phyloP scores from a whole-genome alignment of 2,113 vertebrate species.

The Lepisosteus oculatus region DNA sequence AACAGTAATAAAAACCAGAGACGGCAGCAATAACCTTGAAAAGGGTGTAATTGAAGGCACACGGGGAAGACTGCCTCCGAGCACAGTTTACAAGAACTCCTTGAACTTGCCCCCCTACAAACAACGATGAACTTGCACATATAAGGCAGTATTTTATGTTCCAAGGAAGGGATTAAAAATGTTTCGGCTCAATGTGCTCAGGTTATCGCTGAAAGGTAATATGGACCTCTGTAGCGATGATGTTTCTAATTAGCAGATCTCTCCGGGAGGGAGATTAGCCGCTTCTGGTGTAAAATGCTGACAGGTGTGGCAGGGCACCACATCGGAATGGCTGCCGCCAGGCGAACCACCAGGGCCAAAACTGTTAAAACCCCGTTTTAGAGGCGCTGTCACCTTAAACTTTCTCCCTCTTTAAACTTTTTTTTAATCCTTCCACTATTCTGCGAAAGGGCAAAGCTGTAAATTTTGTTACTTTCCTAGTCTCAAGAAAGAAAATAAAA shows the following conservation, averaged over 20 bases:
- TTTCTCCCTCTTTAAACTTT: not conserved
- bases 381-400: not conserved
- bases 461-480: too few relatives aligned
- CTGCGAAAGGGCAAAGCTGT: too few relatives aligned
- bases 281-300: slow-evolving; percentile 33
- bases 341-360: slow-evolving; percentile 12
- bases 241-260: slow-evolving; percentile 25
- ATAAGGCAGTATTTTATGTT: slow-evolving; percentile 9
- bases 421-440: too few relatives aligned
- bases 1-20: slow-evolving; percentile 51
- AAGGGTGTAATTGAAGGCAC: slow-evolving; percentile 61
- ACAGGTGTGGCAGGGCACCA: slow-evolving; percentile 36
- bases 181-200: not conserved
- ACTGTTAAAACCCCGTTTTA: not conserved
- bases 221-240: slow-evolving; percentile 7
- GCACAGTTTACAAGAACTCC: slow-evolving; percentile 4
- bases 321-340: slow-evolving; percentile 53
- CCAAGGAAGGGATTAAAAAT: slow-evolving; percentile 7
- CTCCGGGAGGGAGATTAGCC: slow-evolving; percentile 33
- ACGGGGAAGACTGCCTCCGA: slow-evolving; percentile 45
- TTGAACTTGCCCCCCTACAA: too few relatives aligned
- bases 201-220: not conserved
- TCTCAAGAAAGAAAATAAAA: too few relatives aligned
- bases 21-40: slow-evolving; percentile 65
- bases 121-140: not conserved